These are phyloP conservation scores for Sula dactylatra DNA, from an alignment of 2,113 vertebrate genomes.

Conservation along the genomic window DNA sequence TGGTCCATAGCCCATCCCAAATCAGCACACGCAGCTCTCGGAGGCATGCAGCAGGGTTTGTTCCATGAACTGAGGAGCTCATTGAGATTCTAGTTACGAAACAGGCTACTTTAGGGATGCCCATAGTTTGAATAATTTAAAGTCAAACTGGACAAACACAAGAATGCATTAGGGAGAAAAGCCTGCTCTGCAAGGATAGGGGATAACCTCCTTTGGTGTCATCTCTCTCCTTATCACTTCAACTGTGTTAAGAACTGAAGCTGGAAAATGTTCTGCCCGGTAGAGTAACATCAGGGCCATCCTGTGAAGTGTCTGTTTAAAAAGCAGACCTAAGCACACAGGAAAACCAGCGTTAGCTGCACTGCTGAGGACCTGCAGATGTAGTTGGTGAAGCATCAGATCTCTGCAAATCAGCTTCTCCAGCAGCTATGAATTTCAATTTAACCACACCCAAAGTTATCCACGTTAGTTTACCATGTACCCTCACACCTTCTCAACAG, in stretches of 20 bases:
- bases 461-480: background rate
- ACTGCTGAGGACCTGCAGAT: background rate
- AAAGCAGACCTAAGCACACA: background rate
- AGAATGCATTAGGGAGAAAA: background rate
- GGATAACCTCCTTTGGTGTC: background rate
- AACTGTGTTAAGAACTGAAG: background rate
- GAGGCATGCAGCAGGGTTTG: background rate
- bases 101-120: background rate
- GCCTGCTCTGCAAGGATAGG: background rate
- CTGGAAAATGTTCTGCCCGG: background rate
- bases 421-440: background rate
- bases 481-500: background rate
- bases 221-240: background rate
- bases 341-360: background rate
- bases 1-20: background rate
- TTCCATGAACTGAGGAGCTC: background rate
- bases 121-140: background rate
- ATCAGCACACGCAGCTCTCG: background rate
- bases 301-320: background rate
- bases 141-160: slow-evolving; percentile 24
- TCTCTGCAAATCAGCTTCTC: background rate
- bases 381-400: background rate
- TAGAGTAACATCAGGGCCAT: background rate
- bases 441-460: background rate
- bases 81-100: background rate